A percentile compares a stretch with the other conserved stretches of the same genome.
Conservation (phyloP, 2,113 vertebrate genomes). For the Vireo altiloquus region DNA sequence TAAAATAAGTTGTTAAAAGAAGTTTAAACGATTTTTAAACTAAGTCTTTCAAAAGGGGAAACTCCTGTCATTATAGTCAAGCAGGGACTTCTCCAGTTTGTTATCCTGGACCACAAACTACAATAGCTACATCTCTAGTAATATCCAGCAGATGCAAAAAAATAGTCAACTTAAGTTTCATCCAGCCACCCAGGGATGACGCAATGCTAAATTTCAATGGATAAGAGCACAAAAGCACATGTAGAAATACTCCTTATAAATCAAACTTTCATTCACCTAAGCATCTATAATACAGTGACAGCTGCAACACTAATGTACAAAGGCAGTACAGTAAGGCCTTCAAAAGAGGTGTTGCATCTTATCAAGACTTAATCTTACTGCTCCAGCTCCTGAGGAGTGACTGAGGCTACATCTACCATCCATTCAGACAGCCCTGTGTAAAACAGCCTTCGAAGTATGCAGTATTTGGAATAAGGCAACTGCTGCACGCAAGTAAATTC, state of each 20-base stretch:
- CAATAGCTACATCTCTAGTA: not conserved
- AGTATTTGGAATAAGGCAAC: not conserved
- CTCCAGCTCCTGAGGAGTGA: not conserved
- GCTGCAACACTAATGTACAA: not conserved
- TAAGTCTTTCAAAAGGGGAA: not conserved
- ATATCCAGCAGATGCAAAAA: not conserved
- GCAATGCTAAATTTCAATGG: not conserved
- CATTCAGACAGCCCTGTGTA: not conserved
- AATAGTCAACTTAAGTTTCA: not conserved
- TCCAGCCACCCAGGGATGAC: not conserved
- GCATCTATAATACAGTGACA: not conserved
- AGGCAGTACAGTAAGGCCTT: not conserved
- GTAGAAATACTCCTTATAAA: not conserved
- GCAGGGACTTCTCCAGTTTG: not conserved
- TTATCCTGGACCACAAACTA: not conserved
- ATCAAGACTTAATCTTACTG: not conserved
- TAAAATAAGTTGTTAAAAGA: not conserved
- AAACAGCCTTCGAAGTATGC: not conserved
- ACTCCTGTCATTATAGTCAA: not conserved
- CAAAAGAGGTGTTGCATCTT: not conserved
- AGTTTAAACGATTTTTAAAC: not conserved
- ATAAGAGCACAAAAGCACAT: not conserved
- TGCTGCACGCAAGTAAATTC: not conserved
- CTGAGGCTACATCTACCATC: not conserved
- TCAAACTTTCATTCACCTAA: not conserved